phyloP scores from a whole-genome alignment of 2,113 vertebrate species.

The Pipra filicauda region DNA sequence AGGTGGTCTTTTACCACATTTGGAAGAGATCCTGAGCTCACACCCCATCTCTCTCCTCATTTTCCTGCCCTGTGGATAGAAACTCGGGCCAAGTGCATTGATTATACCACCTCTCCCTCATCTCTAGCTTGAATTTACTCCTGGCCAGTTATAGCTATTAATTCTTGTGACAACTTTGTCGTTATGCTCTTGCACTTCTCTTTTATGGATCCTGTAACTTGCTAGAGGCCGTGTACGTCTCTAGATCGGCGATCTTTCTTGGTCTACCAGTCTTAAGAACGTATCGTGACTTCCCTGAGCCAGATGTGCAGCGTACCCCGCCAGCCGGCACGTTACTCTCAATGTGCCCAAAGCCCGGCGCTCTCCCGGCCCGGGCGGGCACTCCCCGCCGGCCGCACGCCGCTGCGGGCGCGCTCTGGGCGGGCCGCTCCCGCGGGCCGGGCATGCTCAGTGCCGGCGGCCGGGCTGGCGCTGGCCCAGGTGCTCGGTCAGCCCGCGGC shows the following conservation, averaged over 20 bases:
- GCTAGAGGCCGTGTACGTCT: no score
- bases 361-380: no score
- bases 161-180: not conserved
- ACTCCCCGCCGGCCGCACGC: fast-evolving
- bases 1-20: not conserved
- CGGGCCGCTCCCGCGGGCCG: not conserved
- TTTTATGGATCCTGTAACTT: not conserved
- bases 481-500: no score
- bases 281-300: not conserved
- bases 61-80: fast-evolving
- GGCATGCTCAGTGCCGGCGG: constrained; percentile 20
- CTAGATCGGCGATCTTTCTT: not conserved
- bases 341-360: fast-evolving
- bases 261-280: no score
- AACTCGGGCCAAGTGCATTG: not conserved
- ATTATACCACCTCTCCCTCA: not conserved
- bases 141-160: not conserved
- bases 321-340: fast-evolving
- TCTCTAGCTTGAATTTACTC: not conserved
- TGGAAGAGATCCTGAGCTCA: not conserved
- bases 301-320: fast-evolving
- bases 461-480: not conserved
- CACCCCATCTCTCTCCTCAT: not conserved
- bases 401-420: no score
- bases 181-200: not conserved